Evolutionary conservation across 2,797 vertebrate genomes (phyloP).

Genomic region (Hoplostethus atlanticus): DNA sequence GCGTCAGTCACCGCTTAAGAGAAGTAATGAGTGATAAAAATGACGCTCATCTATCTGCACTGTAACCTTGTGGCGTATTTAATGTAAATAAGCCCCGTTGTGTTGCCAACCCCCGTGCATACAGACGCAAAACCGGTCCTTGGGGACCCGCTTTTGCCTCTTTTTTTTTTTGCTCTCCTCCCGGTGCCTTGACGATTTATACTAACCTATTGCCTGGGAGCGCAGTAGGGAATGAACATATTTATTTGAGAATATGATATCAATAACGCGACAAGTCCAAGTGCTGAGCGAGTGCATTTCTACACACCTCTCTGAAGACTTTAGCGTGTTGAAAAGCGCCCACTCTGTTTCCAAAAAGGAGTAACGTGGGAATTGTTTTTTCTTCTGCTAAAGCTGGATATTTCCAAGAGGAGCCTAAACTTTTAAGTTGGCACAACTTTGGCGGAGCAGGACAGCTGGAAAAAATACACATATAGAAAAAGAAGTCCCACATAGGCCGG

Average conservation of each 20-base stretch:
- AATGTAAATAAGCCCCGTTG: constrained; percentile 99
- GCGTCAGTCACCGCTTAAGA: constrained; percentile 95
- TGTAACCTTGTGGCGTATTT: constrained; percentile 99
- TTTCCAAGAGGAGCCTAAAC: constrained; percentile 88
- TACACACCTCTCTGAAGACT: constrained; percentile 84
- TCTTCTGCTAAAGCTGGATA: constrained; percentile 81
- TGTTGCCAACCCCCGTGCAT: constrained; percentile 94
- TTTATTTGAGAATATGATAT: constrained; percentile 95
- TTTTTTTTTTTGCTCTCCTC: constrained; percentile 24
- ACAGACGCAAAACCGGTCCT: constrained; percentile 91
- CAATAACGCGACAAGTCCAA: constrained; percentile 87
- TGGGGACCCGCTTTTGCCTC: constrained; percentile 87
- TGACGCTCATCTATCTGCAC: constrained; percentile 98
- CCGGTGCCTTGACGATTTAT: constrained; percentile 90
- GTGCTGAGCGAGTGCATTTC: constrained; percentile 48
- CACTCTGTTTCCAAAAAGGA: constrained; percentile 43
- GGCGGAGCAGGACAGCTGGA: constrained; percentile 60
- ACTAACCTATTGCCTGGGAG: constrained; percentile 88
- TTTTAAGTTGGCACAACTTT: constrained; percentile 93
- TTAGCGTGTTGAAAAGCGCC: constrained; percentile 39
- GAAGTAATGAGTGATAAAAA: constrained; percentile 98
- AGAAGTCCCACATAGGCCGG: constrained; percentile 65
- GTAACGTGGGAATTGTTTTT: constrained; percentile 76
- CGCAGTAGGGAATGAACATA: constrained; percentile 88
- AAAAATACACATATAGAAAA: constrained; percentile 5